Conservation (phyloP, 2,888 invertebrate genomes). For the Crocallis elinguaria region DNA sequence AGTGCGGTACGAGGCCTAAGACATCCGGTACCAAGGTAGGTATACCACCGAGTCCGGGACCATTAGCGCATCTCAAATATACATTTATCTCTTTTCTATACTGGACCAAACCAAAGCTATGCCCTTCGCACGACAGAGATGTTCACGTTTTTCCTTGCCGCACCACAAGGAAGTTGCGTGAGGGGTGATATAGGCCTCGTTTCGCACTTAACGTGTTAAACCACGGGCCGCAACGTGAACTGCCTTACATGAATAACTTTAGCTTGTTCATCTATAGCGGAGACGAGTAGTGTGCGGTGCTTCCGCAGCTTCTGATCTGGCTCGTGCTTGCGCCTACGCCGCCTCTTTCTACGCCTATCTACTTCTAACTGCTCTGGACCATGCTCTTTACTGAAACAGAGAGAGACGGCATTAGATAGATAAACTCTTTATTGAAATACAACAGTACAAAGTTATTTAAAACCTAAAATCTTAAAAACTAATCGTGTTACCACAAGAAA, state of each 20-base stretch:
- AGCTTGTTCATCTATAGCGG: constrained; percentile 80
- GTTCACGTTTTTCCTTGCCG: too few relatives aligned
- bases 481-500: too few relatives aligned
- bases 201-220: too few relatives aligned
- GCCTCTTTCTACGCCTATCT: constrained; percentile 69
- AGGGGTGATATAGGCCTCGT: too few relatives aligned
- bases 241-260: constrained; percentile 79
- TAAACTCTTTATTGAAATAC: not conserved
- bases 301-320: constrained; percentile 66
- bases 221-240: not conserved
- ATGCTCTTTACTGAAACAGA: constrained; percentile 52
- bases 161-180: too few relatives aligned
- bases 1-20: too few relatives aligned
- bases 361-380: constrained; percentile 73
- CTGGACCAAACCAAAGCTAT: too few relatives aligned
- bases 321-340: constrained; percentile 57
- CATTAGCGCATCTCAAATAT: too few relatives aligned
- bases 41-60: too few relatives aligned
- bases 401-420: not conserved
- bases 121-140: too few relatives aligned
- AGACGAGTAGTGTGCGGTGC: constrained; percentile 77
- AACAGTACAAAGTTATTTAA: not conserved
- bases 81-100: too few relatives aligned
- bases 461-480: not conserved
- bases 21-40: too few relatives aligned